phyloP scores from a whole-genome alignment of 30 jellyfish, hydroid and myxozoan species.

The Cassiopea xamachana region DNA sequence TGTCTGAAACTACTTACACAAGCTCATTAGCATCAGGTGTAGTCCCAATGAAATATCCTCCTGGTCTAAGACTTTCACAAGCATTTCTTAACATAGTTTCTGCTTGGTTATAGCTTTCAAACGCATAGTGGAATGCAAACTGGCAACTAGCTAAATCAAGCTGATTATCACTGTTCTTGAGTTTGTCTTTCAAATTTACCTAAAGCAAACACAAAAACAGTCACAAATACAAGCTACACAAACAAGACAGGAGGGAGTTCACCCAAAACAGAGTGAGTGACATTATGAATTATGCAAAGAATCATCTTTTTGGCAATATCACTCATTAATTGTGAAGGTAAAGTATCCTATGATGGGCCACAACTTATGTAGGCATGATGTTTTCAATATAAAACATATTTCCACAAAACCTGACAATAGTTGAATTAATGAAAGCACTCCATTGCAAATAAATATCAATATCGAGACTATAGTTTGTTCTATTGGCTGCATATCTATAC shows the following conservation, averaged over 20 bases:
- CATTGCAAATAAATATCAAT: too few species aligned
- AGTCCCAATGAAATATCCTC: constrained; percentile 98
- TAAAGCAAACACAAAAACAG: background rate
- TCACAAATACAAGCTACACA: background rate
- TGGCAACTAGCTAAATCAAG: constrained; percentile 98
- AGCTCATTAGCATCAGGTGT: constrained; percentile 97
- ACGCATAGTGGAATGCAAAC: constrained; percentile 97
- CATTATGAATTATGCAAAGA: too few species aligned
- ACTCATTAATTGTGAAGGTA: too few species aligned
- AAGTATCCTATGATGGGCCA: too few species aligned
- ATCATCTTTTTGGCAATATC: too few species aligned
- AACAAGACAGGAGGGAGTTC: background rate
- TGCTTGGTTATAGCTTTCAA: constrained; percentile 97
- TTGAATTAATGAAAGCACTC: too few species aligned
- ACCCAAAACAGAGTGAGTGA: background rate
- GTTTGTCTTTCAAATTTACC: constrained; percentile 76
- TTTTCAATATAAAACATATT: too few species aligned
- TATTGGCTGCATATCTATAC: too few species aligned
- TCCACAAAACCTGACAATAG: too few species aligned
- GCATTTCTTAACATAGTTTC: constrained; percentile 93
- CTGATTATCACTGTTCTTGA: constrained; percentile 72
- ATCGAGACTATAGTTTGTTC: too few species aligned
- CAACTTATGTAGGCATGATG: too few species aligned
- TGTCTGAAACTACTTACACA: constrained; percentile 77
- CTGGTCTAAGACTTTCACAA: constrained; percentile 91